These are phyloP conservation scores for Suillia variegata DNA, from an alignment of 2,888 invertebrate genomes.

Conservation along the genomic window DNA sequence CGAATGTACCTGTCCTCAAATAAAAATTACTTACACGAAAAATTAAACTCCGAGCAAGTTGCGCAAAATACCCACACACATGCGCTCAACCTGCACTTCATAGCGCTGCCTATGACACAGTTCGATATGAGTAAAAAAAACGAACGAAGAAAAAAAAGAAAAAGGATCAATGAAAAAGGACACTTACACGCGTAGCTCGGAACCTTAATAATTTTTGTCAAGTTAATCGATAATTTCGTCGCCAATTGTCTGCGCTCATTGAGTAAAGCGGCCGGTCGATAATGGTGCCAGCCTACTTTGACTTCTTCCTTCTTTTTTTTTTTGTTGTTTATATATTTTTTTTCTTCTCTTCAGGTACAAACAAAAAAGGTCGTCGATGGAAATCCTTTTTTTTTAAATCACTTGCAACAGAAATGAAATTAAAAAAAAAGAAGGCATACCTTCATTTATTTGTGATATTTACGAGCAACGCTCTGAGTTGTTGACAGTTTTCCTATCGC, in stretches of 20 bases:
- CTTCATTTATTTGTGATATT: constrained; percentile 3
- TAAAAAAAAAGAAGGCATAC: not conserved
- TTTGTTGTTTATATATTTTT: no score
- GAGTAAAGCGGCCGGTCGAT: not conserved
- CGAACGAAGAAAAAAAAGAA: not conserved
- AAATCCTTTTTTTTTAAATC: not conserved
- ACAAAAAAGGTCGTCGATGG: not conserved
- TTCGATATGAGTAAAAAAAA: no score
- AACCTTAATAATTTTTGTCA: constrained; percentile 1
- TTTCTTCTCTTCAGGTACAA: not conserved
- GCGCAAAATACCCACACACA: not conserved
- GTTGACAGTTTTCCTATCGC: constrained; percentile 6
- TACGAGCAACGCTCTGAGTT: not conserved
- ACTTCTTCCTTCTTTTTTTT: not conserved
- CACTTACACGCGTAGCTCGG: not conserved
- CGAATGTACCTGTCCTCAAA: not conserved
- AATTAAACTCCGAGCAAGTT: no score
- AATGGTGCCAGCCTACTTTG: not conserved
- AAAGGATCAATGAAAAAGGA: not conserved
- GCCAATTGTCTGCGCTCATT: constrained; percentile 2
- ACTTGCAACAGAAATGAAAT: not conserved
- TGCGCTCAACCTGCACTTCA: not conserved
- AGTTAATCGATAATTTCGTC: constrained; percentile 4
- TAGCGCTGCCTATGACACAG: no score
- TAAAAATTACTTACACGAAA: not conserved